phyloP scores from a whole-genome alignment of 2,797 vertebrate species.

The Clamator glandarius region DNA sequence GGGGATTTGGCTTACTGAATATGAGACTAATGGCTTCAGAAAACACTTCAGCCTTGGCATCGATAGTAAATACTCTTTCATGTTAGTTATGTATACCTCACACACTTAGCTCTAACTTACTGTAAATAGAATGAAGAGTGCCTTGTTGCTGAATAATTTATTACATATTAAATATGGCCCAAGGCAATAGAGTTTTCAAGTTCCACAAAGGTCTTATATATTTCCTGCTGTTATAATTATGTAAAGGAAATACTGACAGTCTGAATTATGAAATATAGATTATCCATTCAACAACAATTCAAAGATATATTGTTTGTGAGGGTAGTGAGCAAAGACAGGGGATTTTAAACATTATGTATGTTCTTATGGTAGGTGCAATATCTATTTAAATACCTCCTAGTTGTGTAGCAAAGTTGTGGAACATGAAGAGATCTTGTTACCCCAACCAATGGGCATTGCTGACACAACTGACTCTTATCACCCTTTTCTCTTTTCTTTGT shows the following conservation, averaged over 20 bases:
- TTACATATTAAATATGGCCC: constrained; percentile 69
- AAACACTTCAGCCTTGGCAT: constrained; percentile 56
- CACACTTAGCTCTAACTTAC: constrained; percentile 62
- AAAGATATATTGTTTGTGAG: neutral
- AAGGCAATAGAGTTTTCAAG: constrained; percentile 65
- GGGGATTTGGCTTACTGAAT: neutral
- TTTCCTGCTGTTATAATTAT: constrained; percentile 61
- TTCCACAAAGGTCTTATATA: constrained; percentile 68
- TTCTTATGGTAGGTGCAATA: neutral
- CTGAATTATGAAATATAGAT: constrained; percentile 75
- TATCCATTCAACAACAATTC: constrained; percentile 57
- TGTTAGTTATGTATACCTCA: constrained; percentile 52
- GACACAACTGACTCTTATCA: neutral
- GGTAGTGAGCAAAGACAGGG: neutral
- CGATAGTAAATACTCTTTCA: neutral
- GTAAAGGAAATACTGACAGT: constrained; percentile 73
- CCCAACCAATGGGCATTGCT: neutral
- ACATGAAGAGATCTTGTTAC: neutral
- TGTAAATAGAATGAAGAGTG: constrained; percentile 74
- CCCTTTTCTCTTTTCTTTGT: constrained; percentile 6
- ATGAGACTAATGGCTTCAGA: constrained; percentile 27
- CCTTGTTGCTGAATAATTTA: constrained; percentile 79
- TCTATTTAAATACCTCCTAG: neutral
- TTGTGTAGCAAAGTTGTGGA: neutral
- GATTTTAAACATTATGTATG: neutral